Percentiles rank a stretch among this genome's conserved stretches.
Evolutionary conservation across 53 echinoderm and acorn worm species (phyloP).

Genomic region (Luidia sarsii): DNA sequence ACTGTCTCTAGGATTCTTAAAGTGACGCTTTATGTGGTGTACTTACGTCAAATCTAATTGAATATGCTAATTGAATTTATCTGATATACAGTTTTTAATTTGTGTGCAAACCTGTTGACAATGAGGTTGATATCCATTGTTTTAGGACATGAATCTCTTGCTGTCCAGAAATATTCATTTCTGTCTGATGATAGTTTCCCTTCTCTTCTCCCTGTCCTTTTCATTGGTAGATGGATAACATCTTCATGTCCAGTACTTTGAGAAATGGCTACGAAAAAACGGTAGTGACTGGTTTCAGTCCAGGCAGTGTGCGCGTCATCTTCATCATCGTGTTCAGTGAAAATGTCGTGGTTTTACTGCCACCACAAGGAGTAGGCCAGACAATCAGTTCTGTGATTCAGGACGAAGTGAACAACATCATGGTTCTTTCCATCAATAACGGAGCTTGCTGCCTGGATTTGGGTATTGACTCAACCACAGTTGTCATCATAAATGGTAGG

Average conservation of each 20-base stretch:
- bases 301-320: conserved; percentile 10
- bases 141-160: no score
- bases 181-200: no score
- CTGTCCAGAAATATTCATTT: no score
- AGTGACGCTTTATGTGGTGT: neutral
- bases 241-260: neutral
- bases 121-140: no score
- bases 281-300: conserved; percentile 15
- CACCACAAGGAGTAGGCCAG: no score
- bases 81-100: neutral
- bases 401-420: neutral
- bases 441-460: neutral
- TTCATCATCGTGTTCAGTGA: neutral
- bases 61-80: neutral
- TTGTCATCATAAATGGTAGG: neutral
- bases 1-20: neutral
- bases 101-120: no score
- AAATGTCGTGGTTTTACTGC: neutral
- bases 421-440: neutral
- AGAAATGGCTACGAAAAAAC: neutral
- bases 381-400: conserved; percentile 10
- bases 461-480: neutral
- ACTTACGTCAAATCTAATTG: neutral
- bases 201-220: neutral
- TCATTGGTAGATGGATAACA: conserved; percentile 2